Evolutionary conservation across 2,888 invertebrate species (phyloP).

Genomic region (Archips crataeganus): DNA sequence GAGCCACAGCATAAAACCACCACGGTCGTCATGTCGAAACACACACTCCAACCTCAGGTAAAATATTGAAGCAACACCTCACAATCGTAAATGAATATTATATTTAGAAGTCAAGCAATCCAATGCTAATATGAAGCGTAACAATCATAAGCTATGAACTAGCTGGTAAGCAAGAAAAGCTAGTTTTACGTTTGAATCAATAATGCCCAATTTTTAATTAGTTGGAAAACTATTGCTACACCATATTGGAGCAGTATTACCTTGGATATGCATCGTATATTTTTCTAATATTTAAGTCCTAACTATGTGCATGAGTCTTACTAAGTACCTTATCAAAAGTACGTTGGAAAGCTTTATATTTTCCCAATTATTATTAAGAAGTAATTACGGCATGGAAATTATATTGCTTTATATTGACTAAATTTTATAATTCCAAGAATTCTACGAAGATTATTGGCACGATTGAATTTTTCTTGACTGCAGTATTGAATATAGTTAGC

Average conservation of each 20-base stretch:
- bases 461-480: conserved; percentile 53
- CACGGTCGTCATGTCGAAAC: conserved; percentile 97
- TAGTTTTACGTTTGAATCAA: not conserved
- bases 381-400: conserved; percentile 60
- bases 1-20: conserved; percentile 92
- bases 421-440: conserved; percentile 34
- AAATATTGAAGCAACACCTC: conserved; percentile 43
- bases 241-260: not conserved
- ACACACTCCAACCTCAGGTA: conserved; percentile 92
- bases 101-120: not conserved
- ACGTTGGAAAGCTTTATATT: conserved; percentile 53
- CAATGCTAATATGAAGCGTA: not conserved
- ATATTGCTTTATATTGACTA: conserved; percentile 58
- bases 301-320: conserved; percentile 34
- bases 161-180: conserved; percentile 8
- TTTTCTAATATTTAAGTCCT: not conserved
- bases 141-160: not conserved
- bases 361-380: conserved; percentile 45
- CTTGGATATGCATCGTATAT: not conserved
- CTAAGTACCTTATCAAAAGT: conserved; percentile 19
- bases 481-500: conserved; percentile 56
- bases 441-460: conserved; percentile 62
- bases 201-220: not conserved
- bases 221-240: not conserved
- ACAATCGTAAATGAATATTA: not conserved